phyloP scores from a whole-genome alignment of 30 jellyfish, hydroid and myxozoan genomes.

The Aurelia aurita region DNA sequence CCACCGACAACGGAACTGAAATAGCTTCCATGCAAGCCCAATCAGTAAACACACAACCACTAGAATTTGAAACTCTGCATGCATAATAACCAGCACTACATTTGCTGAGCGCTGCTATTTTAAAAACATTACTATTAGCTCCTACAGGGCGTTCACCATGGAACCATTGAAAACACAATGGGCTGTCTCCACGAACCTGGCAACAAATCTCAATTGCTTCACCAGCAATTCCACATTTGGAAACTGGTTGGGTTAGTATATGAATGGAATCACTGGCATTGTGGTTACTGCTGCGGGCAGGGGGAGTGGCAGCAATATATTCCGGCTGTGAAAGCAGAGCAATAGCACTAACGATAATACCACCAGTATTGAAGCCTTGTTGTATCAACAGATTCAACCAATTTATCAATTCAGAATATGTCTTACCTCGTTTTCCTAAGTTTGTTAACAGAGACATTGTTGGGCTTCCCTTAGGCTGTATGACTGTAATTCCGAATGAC shows the following conservation, averaged over 20 bases:
- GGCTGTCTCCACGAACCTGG: constrained; percentile 72
- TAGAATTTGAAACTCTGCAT: constrained; percentile 76
- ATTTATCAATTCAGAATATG: constrained; percentile 39
- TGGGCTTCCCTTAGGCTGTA: constrained; percentile 93
- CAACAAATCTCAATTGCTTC: constrained; percentile 41
- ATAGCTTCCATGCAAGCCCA: constrained; percentile 81
- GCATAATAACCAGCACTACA: constrained; percentile 68
- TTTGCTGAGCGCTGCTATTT: constrained; percentile 20
- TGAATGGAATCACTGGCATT: not conserved
- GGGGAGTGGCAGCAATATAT: no score
- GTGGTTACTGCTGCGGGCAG: not conserved
- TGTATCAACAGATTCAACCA: constrained; percentile 45
- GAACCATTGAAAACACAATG: constrained; percentile 80
- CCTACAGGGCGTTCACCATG: constrained; percentile 35
- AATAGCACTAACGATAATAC: not conserved
- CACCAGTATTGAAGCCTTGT: constrained; percentile 24
- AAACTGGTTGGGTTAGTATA: constrained; percentile 55
- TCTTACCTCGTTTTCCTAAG: constrained; percentile 65
- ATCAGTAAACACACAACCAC: constrained; percentile 53
- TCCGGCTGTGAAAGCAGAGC: constrained; percentile 1
- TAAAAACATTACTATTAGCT: constrained; percentile 25
- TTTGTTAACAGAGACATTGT: constrained; percentile 65
- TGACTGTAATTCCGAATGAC: constrained; percentile 60
- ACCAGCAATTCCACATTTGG: constrained; percentile 52
- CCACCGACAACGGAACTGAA: not conserved